phyloP scores from a whole-genome alignment of 2,113 vertebrate species.

The Malurus alboscapulatus region DNA sequence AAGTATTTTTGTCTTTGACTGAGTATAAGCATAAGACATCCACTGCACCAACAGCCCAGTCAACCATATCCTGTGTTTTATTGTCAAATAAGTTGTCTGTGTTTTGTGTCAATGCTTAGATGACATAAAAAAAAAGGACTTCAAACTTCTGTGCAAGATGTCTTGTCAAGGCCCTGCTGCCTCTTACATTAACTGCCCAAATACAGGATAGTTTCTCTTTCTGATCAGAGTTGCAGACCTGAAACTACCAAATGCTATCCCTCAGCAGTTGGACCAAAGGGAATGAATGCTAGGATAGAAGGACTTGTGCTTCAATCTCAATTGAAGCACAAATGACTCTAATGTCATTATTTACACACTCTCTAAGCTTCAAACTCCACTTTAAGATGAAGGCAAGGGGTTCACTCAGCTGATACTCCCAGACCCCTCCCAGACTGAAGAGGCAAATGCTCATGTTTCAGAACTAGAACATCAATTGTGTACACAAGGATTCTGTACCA shows the following conservation, averaged over 20 bases:
- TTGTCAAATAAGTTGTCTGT: not conserved
- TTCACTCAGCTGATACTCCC: not conserved
- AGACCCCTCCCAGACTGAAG: slow-evolving; percentile 62
- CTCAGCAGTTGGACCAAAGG: not conserved
- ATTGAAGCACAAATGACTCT: not conserved
- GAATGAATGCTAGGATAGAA: not conserved
- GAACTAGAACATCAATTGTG: slow-evolving; percentile 56
- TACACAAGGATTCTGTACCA: slow-evolving; percentile 49
- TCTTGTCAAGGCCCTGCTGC: not conserved
- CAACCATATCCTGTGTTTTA: not conserved
- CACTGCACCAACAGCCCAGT: not conserved
- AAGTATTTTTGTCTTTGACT: not conserved
- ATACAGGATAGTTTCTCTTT: not conserved
- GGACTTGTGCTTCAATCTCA: not conserved
- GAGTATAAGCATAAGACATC: not conserved
- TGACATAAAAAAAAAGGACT: rapidly evolving
- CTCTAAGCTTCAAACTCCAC: not conserved
- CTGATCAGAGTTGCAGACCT: not conserved
- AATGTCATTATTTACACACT: not conserved
- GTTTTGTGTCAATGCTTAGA: not conserved
- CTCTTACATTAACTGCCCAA: not conserved
- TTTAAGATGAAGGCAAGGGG: not conserved
- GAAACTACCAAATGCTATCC: not conserved
- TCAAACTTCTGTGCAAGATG: not conserved
- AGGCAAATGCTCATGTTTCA: slow-evolving; percentile 68